phyloP scores from a whole-genome alignment of 2,797 vertebrate species.

The Pipistrellus kuhlii region DNA sequence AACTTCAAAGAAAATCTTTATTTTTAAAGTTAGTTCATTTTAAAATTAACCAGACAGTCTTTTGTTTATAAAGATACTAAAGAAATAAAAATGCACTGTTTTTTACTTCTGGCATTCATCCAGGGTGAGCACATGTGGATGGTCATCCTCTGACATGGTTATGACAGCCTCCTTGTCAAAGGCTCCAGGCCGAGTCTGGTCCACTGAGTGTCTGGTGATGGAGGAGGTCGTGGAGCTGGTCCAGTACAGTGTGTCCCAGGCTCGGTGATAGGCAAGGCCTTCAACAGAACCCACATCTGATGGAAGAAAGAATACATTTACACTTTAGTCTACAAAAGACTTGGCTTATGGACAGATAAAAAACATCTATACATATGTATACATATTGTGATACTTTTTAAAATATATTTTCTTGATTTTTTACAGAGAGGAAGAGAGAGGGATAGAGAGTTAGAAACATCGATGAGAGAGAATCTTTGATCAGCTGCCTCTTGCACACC shows the following conservation, averaged over 20 bases:
- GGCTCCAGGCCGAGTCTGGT: constrained; percentile 91
- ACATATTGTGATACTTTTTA: too few relatives aligned
- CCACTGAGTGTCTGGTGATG: constrained; percentile 95
- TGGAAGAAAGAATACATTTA: constrained; percentile 64
- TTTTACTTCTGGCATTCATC: constrained; percentile 98
- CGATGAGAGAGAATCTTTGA: too few relatives aligned
- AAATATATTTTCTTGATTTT: too few relatives aligned
- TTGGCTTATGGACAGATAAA: not conserved
- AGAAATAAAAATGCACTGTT: not conserved
- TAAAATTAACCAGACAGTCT: not conserved
- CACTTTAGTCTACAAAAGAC: not conserved
- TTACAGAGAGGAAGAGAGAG: too few relatives aligned
- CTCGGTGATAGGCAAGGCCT: constrained; percentile 96
- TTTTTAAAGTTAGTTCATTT: not conserved
- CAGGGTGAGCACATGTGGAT: constrained; percentile 95
- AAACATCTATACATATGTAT: not conserved
- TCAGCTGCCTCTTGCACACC: too few relatives aligned
- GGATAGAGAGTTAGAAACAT: too few relatives aligned
- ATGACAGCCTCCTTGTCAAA: constrained; percentile 94
- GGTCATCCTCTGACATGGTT: constrained; percentile 96
- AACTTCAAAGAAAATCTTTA: not conserved
- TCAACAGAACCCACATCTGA: constrained; percentile 98
- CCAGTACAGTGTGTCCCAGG: constrained; percentile 98
- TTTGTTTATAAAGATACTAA: not conserved
- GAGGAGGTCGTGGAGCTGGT: constrained; percentile 98